phyloP scores from a whole-genome alignment of 2,797 vertebrate species.

The Pygocentrus nattereri region DNA sequence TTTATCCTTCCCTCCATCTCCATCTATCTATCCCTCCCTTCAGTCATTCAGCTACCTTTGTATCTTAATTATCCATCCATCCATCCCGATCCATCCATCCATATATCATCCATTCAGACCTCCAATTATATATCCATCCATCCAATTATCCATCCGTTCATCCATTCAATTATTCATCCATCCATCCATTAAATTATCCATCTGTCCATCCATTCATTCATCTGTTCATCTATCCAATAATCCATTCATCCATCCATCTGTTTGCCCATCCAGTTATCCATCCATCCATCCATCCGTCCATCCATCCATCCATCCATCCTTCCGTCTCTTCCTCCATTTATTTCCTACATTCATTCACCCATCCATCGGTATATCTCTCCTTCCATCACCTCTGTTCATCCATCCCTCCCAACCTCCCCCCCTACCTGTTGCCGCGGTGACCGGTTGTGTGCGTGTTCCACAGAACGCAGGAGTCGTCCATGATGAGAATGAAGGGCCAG shows the following conservation, averaged over 20 bases:
- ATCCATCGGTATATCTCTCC: too few species aligned
- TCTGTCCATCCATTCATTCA: too few species aligned
- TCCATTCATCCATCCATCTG: too few species aligned
- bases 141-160: not conserved
- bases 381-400: not conserved
- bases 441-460: constrained; percentile 86
- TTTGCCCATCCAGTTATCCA: not conserved
- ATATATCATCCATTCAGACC: too few species aligned
- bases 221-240: too few species aligned
- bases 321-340: not conserved
- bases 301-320: not conserved
- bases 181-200: too few species aligned
- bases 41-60: too few species aligned
- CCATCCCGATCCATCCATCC: not conserved
- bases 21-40: too few species aligned
- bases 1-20: too few species aligned
- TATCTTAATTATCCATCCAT: not conserved
- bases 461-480: constrained; percentile 96
- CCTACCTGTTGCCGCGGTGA: constrained; percentile 82
- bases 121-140: not conserved
- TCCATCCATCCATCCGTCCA: not conserved
- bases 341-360: not conserved
- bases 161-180: not conserved
- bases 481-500: constrained; percentile 96
- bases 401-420: not conserved